Percentiles rank a stretch among this genome's conserved stretches.
Evolutionary conservation across 2,113 vertebrate species (phyloP).

Genomic region (Brachyistius frenatus): DNA sequence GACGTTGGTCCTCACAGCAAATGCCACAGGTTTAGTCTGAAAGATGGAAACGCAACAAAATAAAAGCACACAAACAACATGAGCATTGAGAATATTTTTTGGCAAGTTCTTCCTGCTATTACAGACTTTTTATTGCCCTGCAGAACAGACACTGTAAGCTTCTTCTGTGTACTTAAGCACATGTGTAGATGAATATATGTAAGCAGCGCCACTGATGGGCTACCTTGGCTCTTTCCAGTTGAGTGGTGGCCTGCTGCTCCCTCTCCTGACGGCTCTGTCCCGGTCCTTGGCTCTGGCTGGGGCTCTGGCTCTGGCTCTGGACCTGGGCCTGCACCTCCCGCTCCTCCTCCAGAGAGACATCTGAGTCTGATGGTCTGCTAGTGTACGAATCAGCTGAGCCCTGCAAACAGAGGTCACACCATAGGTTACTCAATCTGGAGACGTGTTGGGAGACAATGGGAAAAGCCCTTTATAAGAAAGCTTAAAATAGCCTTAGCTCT

Average conservation of each 20-base stretch:
- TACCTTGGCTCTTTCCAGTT: slow-evolving; percentile 98
- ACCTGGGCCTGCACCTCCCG: slow-evolving; percentile 89
- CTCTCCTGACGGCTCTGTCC: slow-evolving; percentile 92
- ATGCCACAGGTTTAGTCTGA: slow-evolving; percentile 96
- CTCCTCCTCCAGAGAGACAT: slow-evolving; percentile 99
- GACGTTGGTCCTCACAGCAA: slow-evolving; percentile 98
- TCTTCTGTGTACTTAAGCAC: too few species aligned
- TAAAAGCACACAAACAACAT: too few species aligned
- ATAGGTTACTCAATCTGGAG: not conserved
- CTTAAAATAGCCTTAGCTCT: not conserved
- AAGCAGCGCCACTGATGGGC: not conserved
- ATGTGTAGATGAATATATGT: too few species aligned
- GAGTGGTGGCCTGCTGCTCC: slow-evolving; percentile 94
- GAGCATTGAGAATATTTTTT: too few species aligned
- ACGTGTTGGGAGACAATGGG: not conserved
- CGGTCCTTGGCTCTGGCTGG: slow-evolving; percentile 78
- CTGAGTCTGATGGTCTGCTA: slow-evolving; percentile 98
- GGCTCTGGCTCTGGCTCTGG: slow-evolving; percentile 86
- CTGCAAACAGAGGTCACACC: slow-evolving; percentile 74
- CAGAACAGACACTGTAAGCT: too few species aligned
- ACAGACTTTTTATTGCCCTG: too few species aligned
- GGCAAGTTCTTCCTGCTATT: too few species aligned
- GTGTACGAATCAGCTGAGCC: slow-evolving; percentile 99
- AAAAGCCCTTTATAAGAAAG: not conserved
- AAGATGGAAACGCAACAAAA: not conserved